Evolutionary conservation across 2,888 invertebrate genomes (phyloP), one percentile per base, ranked within the genome.

Genomic region (Dicycla oo): DNA sequence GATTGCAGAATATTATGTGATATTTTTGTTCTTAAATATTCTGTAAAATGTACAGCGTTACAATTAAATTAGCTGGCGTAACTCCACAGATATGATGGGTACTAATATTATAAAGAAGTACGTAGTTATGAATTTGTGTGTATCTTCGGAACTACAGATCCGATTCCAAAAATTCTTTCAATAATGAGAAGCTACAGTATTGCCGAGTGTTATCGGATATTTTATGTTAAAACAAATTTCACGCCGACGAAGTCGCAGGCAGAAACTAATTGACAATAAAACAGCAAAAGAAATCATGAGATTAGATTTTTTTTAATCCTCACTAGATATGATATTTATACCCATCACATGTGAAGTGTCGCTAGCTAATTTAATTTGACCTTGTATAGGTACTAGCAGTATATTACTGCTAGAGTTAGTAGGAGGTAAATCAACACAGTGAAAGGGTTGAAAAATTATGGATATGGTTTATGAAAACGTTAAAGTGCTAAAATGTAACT

Each of bases 381-480:
- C 23, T 2, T 65, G 8, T 38, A 54, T 18, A 26, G 15, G 43
- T 58, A 53, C 83, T 75, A 73, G 82, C 88, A 89, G 89, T 90
- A 90, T 88, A 90, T 90, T 90, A 90, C 90, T 89, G 88, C 85
- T 80, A 80, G 75, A 45, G 15, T 60, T 49, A 45, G 23, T 53
- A 18, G 56, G 34, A 53, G 66, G 43, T 38, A 64, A 67, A 70
- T 47, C 53, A 62, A 64, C 47, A 57, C 18, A 62, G 5, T 65
- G 60, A 56, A 43, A 60, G 56, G 67, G 30, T 77, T 71, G 45
- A 70, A 68, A 66, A 45, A 51, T 43, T 70, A 67, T 57, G 23
- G 18, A 45, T 76, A 81, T 38, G 26, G 34, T 30, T 38, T 45
- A 47, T 23, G 18, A 45, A 34, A 78, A 57, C 30, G 23, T 18